Evolutionary conservation across 2,888 invertebrate genomes (phyloP).

Genomic region (Troilus luridus): DNA sequence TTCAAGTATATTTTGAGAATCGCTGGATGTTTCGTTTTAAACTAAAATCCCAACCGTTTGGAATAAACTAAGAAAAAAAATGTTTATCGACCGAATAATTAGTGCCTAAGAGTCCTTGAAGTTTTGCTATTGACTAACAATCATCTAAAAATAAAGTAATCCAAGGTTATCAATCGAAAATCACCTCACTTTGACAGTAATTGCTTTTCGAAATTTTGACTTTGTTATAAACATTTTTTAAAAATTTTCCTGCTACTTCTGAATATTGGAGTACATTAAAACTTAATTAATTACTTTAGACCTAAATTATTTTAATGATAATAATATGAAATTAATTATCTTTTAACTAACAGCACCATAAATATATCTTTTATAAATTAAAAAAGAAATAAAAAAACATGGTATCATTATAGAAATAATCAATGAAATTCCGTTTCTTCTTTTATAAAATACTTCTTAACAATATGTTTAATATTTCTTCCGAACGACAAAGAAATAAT

Average conservation of each 20-base stretch:
- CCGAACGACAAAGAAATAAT: no score
- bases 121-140: slow-evolving; percentile 22
- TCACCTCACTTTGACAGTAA: background rate
- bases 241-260: background rate
- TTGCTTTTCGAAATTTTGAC: background rate
- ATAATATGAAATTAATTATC: no score
- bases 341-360: no score
- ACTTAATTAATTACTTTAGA: no score
- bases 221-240: background rate
- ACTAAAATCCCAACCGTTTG: background rate
- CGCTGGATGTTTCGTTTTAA: background rate
- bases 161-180: background rate
- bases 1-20: background rate
- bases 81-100: background rate
- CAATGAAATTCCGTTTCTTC: no score
- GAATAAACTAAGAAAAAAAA: background rate
- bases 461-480: no score
- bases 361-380: no score
- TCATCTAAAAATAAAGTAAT: slow-evolving; percentile 11
- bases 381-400: no score
- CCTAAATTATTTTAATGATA: no score
- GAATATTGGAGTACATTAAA: no score
- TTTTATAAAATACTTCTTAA: no score
- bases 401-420: no score
- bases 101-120: background rate